Conservation (phyloP, 2,797 vertebrate species). For the Carduelis carduelis region DNA sequence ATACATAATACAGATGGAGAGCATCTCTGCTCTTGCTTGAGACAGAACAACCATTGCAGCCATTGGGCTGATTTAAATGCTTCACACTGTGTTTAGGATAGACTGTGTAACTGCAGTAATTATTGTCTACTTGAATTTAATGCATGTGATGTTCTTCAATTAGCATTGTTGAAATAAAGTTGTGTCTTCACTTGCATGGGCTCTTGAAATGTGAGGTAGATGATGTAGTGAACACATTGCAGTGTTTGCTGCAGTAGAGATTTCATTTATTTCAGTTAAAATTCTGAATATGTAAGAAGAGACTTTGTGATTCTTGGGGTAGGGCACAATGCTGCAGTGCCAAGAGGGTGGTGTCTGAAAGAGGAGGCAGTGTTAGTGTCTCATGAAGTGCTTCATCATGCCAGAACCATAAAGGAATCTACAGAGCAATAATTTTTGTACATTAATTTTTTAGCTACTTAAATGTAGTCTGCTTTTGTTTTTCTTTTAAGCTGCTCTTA, state of each 20-base stretch:
- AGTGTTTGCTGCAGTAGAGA: not conserved
- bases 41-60: not conserved
- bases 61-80: not conserved
- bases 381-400: not conserved
- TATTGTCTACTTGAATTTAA: not conserved
- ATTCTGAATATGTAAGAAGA: not conserved
- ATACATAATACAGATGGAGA: not conserved
- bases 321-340: not conserved
- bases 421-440: not conserved
- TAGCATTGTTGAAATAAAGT: not conserved
- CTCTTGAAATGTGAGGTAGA: not conserved
- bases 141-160: not conserved
- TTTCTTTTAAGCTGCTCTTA: slow-evolving; percentile 85
- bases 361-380: not conserved
- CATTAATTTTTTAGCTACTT: not conserved
- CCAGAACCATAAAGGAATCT: not conserved
- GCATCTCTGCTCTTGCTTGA: not conserved
- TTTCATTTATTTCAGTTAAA: not conserved
- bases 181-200: not conserved
- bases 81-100: not conserved
- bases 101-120: not conserved
- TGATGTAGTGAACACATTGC: not conserved
- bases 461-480: not conserved
- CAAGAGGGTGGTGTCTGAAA: not conserved
- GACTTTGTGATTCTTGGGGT: not conserved